Conservation (phyloP, 2,797 vertebrate species). For the Channa striata region DNA sequence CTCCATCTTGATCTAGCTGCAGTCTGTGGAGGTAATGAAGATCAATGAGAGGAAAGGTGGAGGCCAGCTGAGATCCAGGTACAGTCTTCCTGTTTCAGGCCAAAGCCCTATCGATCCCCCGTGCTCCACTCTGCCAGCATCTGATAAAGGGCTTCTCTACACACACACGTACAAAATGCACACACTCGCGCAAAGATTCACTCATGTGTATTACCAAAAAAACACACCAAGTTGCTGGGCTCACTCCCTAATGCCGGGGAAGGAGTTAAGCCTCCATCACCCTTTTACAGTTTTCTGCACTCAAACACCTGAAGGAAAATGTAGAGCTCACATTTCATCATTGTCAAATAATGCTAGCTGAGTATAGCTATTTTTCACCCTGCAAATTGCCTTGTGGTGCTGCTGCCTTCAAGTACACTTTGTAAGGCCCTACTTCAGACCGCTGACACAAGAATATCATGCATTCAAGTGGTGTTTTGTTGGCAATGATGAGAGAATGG, state of each 20-base stretch:
- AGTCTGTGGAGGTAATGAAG: conserved; percentile 83
- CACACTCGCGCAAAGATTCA: conserved; percentile 44
- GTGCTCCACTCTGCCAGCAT: conserved; percentile 78
- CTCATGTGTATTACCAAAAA: conserved; percentile 59
- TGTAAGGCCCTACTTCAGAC: conserved; percentile 50
- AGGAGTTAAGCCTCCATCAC: conserved; percentile 71
- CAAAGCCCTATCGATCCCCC: conserved; percentile 85
- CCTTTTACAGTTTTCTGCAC: conserved; percentile 71
- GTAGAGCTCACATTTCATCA: conserved; percentile 77
- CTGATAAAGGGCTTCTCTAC: conserved; percentile 80
- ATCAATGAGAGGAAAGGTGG: conserved; percentile 85
- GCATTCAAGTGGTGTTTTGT: conserved; percentile 51
- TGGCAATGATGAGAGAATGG: conserved; percentile 36
- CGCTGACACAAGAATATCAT: conserved; percentile 43
- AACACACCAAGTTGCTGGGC: conserved; percentile 54
- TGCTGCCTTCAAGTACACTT: conserved; percentile 66
- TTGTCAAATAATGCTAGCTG: conserved; percentile 75
- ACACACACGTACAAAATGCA: conserved; percentile 39
- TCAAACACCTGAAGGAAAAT: conserved; percentile 75
- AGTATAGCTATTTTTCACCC: conserved; percentile 73
- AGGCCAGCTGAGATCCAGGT: conserved; percentile 82
- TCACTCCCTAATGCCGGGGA: conserved; percentile 60
- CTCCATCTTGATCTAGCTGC: conserved; percentile 61
- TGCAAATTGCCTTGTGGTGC: conserved; percentile 68
- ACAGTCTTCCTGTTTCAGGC: conserved; percentile 83